phyloP scores from a whole-genome alignment of 1,140 invertebrate genomes.

The Bombus ignitus region DNA sequence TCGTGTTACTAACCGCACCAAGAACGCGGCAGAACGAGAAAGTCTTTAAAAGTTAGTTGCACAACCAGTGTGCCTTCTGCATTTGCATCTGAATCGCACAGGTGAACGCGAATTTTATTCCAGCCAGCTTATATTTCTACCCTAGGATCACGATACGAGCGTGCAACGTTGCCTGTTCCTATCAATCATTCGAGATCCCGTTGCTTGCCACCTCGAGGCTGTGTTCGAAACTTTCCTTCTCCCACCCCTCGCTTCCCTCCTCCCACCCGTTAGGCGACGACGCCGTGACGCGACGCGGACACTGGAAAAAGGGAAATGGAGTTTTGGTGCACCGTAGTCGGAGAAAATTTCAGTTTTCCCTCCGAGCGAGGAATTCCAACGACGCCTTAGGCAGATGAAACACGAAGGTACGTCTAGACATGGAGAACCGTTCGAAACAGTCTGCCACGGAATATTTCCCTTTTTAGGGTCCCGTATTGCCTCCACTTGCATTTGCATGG shows the following conservation, averaged over 20 bases:
- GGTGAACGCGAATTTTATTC: constrained; percentile 10
- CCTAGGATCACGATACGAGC: constrained; percentile 56
- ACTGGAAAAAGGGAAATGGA: constrained; percentile 44
- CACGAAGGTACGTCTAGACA: constrained; percentile 57
- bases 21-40: background rate
- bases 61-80: constrained; percentile 42
- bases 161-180: constrained; percentile 36
- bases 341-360: constrained; percentile 50
- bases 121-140: constrained; percentile 31
- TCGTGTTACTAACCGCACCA: background rate
- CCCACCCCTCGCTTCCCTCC: background rate
- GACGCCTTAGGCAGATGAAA: constrained; percentile 44
- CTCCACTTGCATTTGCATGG: background rate
- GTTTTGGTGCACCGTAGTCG: constrained; percentile 35
- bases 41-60: constrained; percentile 9
- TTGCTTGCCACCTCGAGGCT: constrained; percentile 59
- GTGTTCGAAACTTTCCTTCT: constrained; percentile 52
- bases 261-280: background rate
- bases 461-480: background rate
- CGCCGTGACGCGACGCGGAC: background rate
- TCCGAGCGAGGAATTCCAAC: constrained; percentile 38
- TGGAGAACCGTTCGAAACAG: constrained; percentile 38
- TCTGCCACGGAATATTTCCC: constrained; percentile 3
- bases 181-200: constrained; percentile 65
- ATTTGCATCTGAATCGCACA: constrained; percentile 63